Evolutionary conservation across 2,113 vertebrate species (phyloP).

Genomic region (Tragelaphus imberbis): DNA sequence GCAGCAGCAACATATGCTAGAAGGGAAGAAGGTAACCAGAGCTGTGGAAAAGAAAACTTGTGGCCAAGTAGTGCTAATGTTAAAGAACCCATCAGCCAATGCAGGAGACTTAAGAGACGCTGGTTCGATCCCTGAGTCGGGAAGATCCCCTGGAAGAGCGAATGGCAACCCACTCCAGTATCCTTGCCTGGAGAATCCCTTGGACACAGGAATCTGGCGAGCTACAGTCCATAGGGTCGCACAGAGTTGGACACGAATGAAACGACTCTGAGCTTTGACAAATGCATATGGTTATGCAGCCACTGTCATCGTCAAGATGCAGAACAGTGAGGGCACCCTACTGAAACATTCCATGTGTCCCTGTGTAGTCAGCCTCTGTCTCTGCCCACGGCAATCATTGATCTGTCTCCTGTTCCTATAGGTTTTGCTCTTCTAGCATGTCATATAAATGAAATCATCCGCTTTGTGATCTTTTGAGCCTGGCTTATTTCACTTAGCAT

Average conservation of each 20-base stretch:
- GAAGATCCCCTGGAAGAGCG: background rate
- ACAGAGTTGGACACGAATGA: background rate
- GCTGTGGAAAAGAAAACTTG: background rate
- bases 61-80: background rate
- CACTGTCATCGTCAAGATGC: background rate
- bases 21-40: background rate
- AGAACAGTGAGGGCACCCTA: background rate
- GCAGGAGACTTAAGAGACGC: background rate
- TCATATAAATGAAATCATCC: background rate
- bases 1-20: background rate
- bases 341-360: background rate
- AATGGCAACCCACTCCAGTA: background rate
- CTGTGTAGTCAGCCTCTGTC: background rate
- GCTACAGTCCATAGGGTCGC: background rate
- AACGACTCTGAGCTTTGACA: background rate
- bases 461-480: background rate
- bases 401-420: background rate
- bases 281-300: background rate
- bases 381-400: background rate
- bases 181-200: background rate
- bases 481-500: slow-evolving; percentile 15
- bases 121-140: background rate
- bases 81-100: background rate
- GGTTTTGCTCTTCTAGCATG: background rate
- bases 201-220: background rate